Base-by-base conservation (phyloP, 1,140 invertebrate genomes). In the Zophobas atratus region DNA sequence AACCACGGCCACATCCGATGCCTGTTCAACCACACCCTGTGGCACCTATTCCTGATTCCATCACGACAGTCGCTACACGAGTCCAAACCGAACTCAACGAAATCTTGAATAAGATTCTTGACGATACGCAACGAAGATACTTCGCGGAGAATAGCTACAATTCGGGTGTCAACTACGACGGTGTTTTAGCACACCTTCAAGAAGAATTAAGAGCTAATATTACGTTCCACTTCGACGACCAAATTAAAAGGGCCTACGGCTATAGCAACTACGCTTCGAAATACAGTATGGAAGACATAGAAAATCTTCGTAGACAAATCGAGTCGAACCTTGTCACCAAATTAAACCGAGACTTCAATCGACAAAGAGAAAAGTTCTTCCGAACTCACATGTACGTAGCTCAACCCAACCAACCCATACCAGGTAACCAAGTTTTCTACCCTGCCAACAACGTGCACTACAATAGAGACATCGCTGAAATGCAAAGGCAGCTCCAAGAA, bases 241-340 rank as follows among this genome's bases (percentile, higher is more conserved):
- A 84, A 60, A 77, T 85, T 3, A 49, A 80, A n/a, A 76, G 72
- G 32, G 80, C 79, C 20, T 84, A 84, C 70, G 84, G 84, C 39
- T 67, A 67, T 79, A 55, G 34, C 83, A 85, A 75, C 33, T 79
- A 5, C 70, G 78, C 53, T 6, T 43, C 33, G 20, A 86, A 85
- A 75, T 86, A 85, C 75, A 80, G 80, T 49, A 60, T 77, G 36
- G 77, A 71, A 8, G 85, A 86, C 77, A 79, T 84, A 32, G 78
- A 83, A 36, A 84, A 82, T 79, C 79, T 85, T 2, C 83, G 81
- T 60, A 70, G 78, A 49, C 85, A 86, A 70, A 77, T 85, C 5
- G 80, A 84, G 51, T 76, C 81, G 1, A 85, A 86, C 76, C 77
- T 86, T 51, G 60, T 85, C 0, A 81, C 80, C 0, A 84, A 84